Evolutionary conservation across 2,888 invertebrate species (phyloP).

Genomic region (Eupithecia vulgata): DNA sequence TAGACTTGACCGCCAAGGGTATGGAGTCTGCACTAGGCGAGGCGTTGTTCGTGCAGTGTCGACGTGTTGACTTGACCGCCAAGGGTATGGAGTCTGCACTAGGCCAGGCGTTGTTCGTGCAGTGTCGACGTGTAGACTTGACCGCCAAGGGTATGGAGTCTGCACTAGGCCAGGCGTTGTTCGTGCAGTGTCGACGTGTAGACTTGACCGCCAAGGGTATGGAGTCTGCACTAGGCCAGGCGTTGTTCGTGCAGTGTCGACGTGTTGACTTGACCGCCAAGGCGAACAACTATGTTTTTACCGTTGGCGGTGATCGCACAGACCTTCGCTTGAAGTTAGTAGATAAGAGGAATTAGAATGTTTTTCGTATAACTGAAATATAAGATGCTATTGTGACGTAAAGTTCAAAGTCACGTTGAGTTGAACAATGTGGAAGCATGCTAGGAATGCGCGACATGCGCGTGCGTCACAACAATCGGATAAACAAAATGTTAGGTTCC

Average conservation of each 20-base stretch:
- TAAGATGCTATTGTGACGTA: conserved; percentile 1
- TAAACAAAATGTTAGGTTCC: conserved; percentile 40
- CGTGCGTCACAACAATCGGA: conserved; percentile 39
- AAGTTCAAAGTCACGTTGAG: conserved; percentile 29
- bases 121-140: too few species aligned
- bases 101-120: too few species aligned
- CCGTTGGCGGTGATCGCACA: not conserved
- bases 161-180: not conserved
- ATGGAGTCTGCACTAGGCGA: not conserved
- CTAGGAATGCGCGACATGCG: conserved; percentile 7
- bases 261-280: too few species aligned
- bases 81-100: not conserved
- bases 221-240: not conserved
- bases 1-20: too few species aligned
- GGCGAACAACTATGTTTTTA: not conserved
- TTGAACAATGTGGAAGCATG: conserved; percentile 20
- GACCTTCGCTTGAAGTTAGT: not conserved
- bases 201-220: not conserved
- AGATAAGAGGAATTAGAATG: not conserved
- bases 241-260: not conserved
- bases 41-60: not conserved
- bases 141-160: not conserved
- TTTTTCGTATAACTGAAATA: not conserved
- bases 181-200: not conserved
- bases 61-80: too few species aligned